Conservation (phyloP, 2,888 invertebrate genomes). For the Stictocephala bisonia region DNA sequence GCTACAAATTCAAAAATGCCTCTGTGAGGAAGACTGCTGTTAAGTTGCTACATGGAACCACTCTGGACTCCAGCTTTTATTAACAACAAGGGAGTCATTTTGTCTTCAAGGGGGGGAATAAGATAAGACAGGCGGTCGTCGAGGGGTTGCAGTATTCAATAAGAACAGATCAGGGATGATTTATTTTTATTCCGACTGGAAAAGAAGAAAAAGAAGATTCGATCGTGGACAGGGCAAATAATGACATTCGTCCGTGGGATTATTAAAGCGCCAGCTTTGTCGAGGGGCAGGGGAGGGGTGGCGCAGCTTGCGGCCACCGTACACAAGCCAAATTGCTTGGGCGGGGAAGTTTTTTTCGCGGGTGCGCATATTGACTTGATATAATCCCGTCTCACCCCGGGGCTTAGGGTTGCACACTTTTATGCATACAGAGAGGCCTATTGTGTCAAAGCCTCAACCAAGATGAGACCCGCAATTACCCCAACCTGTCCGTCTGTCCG, state of each 20-base stretch:
- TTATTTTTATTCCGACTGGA: slow-evolving; percentile 29
- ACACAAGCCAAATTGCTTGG: slow-evolving; percentile 45
- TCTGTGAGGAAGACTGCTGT: too few relatives aligned
- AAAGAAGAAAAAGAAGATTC: too few relatives aligned
- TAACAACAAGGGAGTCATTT: neutral
- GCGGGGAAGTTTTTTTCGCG: slow-evolving; percentile 46
- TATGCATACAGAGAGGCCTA: slow-evolving; percentile 44
- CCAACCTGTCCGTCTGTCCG: neutral
- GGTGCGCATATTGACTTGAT: slow-evolving; percentile 49
- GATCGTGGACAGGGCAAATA: slow-evolving; percentile 46
- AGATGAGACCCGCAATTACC: slow-evolving; percentile 1
- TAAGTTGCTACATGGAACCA: too few relatives aligned
- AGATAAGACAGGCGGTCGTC: too few relatives aligned
- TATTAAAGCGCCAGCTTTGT: slow-evolving; percentile 44
- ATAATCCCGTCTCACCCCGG: slow-evolving; percentile 48
- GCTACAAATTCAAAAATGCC: too few relatives aligned
- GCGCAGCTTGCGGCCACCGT: slow-evolving; percentile 21
- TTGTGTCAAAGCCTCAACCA: slow-evolving; percentile 20
- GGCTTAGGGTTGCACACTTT: slow-evolving; percentile 43
- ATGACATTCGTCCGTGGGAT: slow-evolving; percentile 48
- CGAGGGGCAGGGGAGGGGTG: neutral
- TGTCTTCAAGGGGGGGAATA: slow-evolving; percentile 1
- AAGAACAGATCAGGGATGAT: slow-evolving; percentile 33
- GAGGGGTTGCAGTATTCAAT: slow-evolving; percentile 35
- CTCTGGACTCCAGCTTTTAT: neutral